phyloP scores from a whole-genome alignment of 64 coral and sea anemone genomes.

The Stichodactyla mertensii region DNA sequence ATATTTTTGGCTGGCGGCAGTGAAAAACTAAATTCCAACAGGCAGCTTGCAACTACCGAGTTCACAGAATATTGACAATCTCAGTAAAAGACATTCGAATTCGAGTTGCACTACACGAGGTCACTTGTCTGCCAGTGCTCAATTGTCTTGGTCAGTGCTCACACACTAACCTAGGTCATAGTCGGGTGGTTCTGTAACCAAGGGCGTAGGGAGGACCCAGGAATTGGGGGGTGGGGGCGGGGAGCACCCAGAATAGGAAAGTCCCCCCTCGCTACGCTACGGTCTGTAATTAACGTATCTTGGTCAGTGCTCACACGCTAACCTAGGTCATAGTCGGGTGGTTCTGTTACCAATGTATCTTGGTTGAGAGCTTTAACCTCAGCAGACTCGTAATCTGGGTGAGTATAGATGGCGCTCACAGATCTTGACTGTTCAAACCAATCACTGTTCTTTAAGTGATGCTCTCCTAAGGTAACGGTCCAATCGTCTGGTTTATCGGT shows the following conservation, averaged over 20 bases:
- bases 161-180: conserved; percentile 58
- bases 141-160: not conserved
- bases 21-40: no score
- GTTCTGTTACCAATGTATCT: conserved; percentile 22
- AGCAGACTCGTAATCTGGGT: conserved; percentile 49
- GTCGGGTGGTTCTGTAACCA: conserved; percentile 58
- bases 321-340: conserved; percentile 89
- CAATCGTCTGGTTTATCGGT: conserved; percentile 65
- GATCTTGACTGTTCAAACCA: conserved; percentile 69
- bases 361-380: conserved; percentile 17
- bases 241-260: no score
- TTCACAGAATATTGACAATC: no score
- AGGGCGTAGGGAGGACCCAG: no score
- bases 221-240: not conserved
- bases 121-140: no score
- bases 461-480: conserved; percentile 71
- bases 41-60: no score
- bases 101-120: no score
- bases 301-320: not conserved
- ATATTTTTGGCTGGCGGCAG: no score
- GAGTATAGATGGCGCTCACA: conserved; percentile 50
- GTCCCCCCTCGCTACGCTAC: no score
- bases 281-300: not conserved
- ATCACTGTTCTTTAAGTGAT: conserved; percentile 66
- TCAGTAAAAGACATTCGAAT: no score